Percentiles rank a stretch among this genome's conserved stretches.
phyloP scores from a whole-genome alignment of 2,113 vertebrate species.

The Sceloporus tristichus region DNA sequence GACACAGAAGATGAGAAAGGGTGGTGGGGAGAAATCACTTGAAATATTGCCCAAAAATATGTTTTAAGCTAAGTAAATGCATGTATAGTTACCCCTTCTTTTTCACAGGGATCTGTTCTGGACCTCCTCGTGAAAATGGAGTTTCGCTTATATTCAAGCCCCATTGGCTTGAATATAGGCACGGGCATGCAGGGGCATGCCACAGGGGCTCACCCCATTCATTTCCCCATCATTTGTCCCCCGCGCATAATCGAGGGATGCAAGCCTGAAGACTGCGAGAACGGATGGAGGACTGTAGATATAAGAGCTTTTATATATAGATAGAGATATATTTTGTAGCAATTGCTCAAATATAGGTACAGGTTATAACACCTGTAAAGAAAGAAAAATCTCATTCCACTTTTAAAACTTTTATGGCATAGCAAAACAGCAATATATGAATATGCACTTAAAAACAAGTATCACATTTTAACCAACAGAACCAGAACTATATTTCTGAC shows the following conservation, averaged over 20 bases:
- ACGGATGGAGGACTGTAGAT: neutral
- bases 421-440: slow-evolving; percentile 29
- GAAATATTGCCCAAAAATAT: slow-evolving; percentile 67
- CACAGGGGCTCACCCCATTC: too few relatives aligned
- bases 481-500: slow-evolving; percentile 11
- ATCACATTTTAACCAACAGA: slow-evolving; percentile 17
- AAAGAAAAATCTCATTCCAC: slow-evolving; percentile 72
- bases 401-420: slow-evolving; percentile 54
- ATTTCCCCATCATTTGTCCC: too few relatives aligned
- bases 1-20: slow-evolving; percentile 52
- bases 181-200: too few relatives aligned
- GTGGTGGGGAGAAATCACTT: slow-evolving; percentile 46
- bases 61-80: slow-evolving; percentile 56
- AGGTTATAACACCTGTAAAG: slow-evolving; percentile 49
- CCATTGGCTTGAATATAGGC: too few relatives aligned
- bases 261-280: too few relatives aligned
- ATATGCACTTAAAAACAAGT: slow-evolving; percentile 31
- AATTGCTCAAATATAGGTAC: slow-evolving; percentile 43
- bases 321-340: slow-evolving; percentile 48
- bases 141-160: too few relatives aligned
- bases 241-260: slow-evolving; percentile 18
- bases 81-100: neutral
- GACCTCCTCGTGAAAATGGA: too few relatives aligned
- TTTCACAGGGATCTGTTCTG: too few relatives aligned
- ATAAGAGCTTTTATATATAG: slow-evolving; percentile 12